Percentiles rank a stretch among this genome's conserved stretches.
These are phyloP conservation scores for Callorhinus ursinus DNA, from an alignment of 2,113 vertebrate genomes.

Conservation along the genomic window DNA sequence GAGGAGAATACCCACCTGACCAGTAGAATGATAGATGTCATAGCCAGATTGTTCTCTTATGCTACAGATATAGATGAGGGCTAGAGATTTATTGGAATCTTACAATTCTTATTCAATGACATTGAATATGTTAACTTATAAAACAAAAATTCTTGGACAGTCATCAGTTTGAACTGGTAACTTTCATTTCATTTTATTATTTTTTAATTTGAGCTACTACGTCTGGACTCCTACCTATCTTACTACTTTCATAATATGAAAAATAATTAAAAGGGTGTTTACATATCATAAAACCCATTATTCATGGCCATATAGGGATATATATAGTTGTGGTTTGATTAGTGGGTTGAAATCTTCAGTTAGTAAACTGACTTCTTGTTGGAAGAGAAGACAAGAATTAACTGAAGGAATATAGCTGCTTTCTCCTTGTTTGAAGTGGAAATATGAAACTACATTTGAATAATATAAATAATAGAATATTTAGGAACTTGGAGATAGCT, in stretches of 20 bases:
- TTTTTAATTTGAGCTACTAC: conserved; percentile 26
- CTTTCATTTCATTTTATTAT: neutral
- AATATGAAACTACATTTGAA: neutral
- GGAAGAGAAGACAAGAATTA: conserved; percentile 33
- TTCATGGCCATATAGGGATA: neutral
- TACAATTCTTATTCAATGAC: neutral
- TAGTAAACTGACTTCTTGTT: neutral
- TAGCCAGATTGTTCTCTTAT: neutral
- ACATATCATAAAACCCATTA: neutral
- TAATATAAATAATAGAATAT: neutral
- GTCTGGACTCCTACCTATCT: neutral
- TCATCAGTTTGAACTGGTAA: neutral
- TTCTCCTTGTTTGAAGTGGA: neutral
- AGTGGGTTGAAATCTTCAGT: neutral
- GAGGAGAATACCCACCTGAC: neutral
- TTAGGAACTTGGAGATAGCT: neutral
- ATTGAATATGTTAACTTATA: neutral
- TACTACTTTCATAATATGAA: neutral
- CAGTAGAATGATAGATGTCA: neutral
- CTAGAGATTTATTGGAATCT: neutral
- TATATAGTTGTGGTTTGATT: neutral
- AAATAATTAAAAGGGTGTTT: neutral
- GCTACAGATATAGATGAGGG: neutral
- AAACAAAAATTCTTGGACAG: neutral
- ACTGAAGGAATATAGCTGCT: neutral